phyloP scores from a whole-genome alignment of 2,797 vertebrate species.

The Pipistrellus kuhlii region DNA sequence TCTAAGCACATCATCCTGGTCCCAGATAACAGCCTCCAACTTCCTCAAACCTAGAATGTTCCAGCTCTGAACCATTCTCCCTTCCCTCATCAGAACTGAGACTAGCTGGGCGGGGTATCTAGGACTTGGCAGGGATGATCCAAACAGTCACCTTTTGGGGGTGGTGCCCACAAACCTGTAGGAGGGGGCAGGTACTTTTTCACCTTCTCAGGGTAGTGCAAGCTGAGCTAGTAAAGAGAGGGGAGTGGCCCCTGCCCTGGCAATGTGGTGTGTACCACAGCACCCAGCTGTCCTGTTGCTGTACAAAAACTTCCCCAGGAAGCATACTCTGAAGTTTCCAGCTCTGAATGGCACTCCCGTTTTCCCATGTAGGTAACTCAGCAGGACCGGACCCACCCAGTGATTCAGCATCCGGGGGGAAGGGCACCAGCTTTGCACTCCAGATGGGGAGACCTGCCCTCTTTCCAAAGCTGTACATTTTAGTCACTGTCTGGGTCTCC shows the following conservation, averaged over 20 bases:
- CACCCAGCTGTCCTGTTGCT: not conserved
- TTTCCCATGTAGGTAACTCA: not conserved
- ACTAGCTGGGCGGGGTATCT: not conserved
- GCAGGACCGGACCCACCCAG: not conserved
- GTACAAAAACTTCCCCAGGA: not conserved
- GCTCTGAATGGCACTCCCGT: not conserved
- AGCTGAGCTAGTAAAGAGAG: not conserved
- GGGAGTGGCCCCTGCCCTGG: not conserved
- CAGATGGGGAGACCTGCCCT: not conserved
- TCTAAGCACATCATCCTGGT: not conserved
- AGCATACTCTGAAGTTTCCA: not conserved
- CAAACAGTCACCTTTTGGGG: not conserved
- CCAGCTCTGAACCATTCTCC: not conserved
- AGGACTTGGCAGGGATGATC: not conserved
- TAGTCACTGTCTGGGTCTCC: not conserved
- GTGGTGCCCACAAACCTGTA: not conserved
- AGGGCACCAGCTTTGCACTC: not conserved
- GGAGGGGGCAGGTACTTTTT: not conserved
- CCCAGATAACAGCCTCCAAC: not conserved
- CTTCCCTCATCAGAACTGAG: not conserved
- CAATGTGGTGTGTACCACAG: not conserved
- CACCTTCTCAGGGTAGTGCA: not conserved
- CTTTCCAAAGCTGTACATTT: not conserved
- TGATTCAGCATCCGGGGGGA: not conserved
- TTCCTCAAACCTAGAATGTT: not conserved